These are phyloP conservation scores for Blomia tropicalis DNA, from an alignment of 2,888 invertebrate genomes.

Conservation along the genomic window DNA sequence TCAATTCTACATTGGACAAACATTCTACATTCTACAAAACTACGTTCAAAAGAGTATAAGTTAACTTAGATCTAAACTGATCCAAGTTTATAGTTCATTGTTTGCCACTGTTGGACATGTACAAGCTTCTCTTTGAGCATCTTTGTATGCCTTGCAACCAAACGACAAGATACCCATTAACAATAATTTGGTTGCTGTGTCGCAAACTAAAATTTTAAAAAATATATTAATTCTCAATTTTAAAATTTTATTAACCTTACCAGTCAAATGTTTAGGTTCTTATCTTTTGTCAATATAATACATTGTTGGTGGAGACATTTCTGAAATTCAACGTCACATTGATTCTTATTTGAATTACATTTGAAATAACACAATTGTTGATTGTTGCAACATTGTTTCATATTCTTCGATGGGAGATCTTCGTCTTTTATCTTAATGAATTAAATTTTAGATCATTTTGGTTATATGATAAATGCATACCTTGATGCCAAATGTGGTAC, in stretches of 20 bases:
- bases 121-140: constrained; percentile 16
- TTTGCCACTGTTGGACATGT: constrained; percentile 28
- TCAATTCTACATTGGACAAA: too few relatives aligned
- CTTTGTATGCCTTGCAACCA: constrained; percentile 21
- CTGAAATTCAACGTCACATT: constrained; percentile 16
- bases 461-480: not conserved
- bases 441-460: not conserved
- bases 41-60: not conserved
- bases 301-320: constrained; percentile 17
- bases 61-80: not conserved
- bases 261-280: not conserved
- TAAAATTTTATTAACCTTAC: not conserved
- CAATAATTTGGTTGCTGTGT: constrained; percentile 19
- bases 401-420: constrained; percentile 19
- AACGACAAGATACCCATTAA: constrained; percentile 21
- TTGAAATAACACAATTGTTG: constrained; percentile 18
- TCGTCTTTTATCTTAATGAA: constrained; percentile 14
- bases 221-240: not conserved
- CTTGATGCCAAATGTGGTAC: constrained; percentile 16
- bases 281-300: constrained; percentile 1
- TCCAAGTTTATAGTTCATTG: not conserved
- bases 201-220: constrained; percentile 15
- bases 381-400: constrained; percentile 17
- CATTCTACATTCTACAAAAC: not conserved
- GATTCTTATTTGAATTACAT: constrained; percentile 12